Conservation (phyloP, 2,113 vertebrate genomes). For the Centropristis striata region DNA sequence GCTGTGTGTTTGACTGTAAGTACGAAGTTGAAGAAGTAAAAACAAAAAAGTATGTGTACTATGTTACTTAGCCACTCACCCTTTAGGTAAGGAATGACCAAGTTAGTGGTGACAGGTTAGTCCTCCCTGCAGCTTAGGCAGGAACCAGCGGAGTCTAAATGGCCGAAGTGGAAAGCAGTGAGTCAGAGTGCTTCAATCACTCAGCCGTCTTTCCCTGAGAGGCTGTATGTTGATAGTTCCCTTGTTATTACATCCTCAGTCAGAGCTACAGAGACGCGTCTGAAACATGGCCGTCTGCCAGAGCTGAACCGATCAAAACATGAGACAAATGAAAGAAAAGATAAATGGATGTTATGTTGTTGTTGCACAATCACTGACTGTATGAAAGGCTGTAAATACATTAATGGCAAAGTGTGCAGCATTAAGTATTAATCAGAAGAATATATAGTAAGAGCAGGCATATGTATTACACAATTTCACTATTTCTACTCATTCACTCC, state of each 20-base stretch:
- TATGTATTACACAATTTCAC: not conserved
- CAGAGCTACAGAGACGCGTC: constrained; percentile 57
- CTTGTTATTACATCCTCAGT: constrained; percentile 69
- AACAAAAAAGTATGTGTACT: not conserved
- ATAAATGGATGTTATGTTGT: not conserved
- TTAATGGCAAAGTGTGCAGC: not conserved
- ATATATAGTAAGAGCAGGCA: not conserved
- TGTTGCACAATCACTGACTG: not conserved
- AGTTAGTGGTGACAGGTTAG: constrained; percentile 9
- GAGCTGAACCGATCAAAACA: constrained; percentile 27
- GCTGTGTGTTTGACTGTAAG: not conserved
- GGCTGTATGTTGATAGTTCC: constrained; percentile 81
- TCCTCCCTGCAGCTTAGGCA: constrained; percentile 65
- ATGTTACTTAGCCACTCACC: not conserved
- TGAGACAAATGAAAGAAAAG: constrained; percentile 18
- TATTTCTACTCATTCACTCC: not conserved
- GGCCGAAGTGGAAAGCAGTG: constrained; percentile 84
- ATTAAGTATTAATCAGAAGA: not conserved
- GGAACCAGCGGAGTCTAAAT: constrained; percentile 80
- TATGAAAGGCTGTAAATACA: not conserved
- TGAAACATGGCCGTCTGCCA: constrained; percentile 67
- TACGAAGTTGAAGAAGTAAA: not conserved
- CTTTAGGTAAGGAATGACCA: constrained; percentile 4
- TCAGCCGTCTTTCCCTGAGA: constrained; percentile 81
- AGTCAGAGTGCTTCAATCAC: constrained; percentile 87